Evolutionary conservation across 2,888 invertebrate genomes (phyloP), one percentile per base, ranked within the genome.

Genomic region (Coremacera marginata): DNA sequence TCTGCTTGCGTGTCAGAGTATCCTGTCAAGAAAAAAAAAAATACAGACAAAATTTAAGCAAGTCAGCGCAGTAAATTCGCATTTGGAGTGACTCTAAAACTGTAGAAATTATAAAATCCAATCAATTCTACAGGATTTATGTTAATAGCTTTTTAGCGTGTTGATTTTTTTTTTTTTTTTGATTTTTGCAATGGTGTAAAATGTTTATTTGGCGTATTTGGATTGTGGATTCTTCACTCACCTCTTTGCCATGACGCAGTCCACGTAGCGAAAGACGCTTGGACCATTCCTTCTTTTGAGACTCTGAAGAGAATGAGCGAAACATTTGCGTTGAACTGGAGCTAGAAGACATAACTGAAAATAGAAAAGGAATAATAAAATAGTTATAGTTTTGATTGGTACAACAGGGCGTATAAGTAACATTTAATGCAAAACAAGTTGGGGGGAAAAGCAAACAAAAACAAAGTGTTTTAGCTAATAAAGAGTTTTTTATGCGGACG

Each of bases 261-360:
- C 93, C 94, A 80, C 94, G 91, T 71, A 94, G 90, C 81, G 94
- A 94, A 81, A 94, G 91, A 81, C 94, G 90, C 89, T 93, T 93
- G 88, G 93, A 93, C 94, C 94, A 94, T 84, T 94, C 94, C 77
- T 93, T 91, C 82, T 92, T 91, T 82, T 92, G 90, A 78, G 92
- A 91, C 84, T 94, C 94, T 78, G 92, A 92, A 82, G 93, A 94
- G 84, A 92, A 91, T 55, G 93, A 93, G 67, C 93, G 91, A 86
- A 93, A 91, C 90, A 93, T 93, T 78, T 88, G 88, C 75, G 86
- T 80, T 52, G 85, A 80, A 52, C 80, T 74, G 11, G 82, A 81
- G 16, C 78, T 75, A 11, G 78, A 55, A 9, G 84, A 80, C 72
- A 84, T 78, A 34, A 75, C 79, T 75, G 82, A 84, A 74, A 74